Percentiles rank a stretch among this genome's conserved stretches.
These are phyloP conservation scores for Dermochelys coriacea DNA, from an alignment of 2,797 vertebrate genomes.

Conservation along the genomic window DNA sequence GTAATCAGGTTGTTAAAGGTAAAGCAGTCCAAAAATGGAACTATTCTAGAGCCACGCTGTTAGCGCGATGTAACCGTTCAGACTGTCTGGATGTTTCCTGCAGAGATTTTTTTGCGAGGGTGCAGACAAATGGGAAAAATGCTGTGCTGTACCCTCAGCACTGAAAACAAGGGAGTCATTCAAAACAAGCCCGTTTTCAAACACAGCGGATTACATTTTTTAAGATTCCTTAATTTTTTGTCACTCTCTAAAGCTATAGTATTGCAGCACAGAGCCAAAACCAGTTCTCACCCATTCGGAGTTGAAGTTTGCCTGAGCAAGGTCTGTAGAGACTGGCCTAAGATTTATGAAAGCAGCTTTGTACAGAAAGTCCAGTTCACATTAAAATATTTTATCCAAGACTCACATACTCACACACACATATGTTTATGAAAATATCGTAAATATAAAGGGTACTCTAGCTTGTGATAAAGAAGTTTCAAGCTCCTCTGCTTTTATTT, in stretches of 20 bases:
- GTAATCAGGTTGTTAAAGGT: slow-evolving; percentile 47
- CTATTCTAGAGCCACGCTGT: slow-evolving; percentile 38
- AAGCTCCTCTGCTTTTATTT: slow-evolving; percentile 6
- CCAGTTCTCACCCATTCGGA: slow-evolving; percentile 49
- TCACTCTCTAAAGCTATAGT: slow-evolving; percentile 48
- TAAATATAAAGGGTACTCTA: slow-evolving; percentile 23
- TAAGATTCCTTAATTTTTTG: slow-evolving; percentile 62
- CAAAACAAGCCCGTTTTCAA: slow-evolving; percentile 57
- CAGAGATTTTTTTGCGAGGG: slow-evolving; percentile 21
- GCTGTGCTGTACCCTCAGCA: neutral
- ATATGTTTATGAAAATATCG: slow-evolving; percentile 7
- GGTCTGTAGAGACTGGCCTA: slow-evolving; percentile 41
- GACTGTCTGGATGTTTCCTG: slow-evolving; percentile 5
- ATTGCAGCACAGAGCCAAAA: slow-evolving; percentile 57
- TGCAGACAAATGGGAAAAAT: neutral
- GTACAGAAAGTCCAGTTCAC: slow-evolving; percentile 47
- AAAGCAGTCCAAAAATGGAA: slow-evolving; percentile 36
- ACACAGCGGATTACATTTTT: slow-evolving; percentile 33
- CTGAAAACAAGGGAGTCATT: slow-evolving; percentile 29
- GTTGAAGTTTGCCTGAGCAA: slow-evolving; percentile 58
- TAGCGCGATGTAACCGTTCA: neutral
- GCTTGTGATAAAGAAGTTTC: neutral
- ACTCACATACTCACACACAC: neutral
- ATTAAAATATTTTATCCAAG: slow-evolving; percentile 45
- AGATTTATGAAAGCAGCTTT: slow-evolving; percentile 45